Base-by-base conservation (phyloP, 2,113 vertebrate genomes). In the Phrynocephalus versicolor region DNA sequence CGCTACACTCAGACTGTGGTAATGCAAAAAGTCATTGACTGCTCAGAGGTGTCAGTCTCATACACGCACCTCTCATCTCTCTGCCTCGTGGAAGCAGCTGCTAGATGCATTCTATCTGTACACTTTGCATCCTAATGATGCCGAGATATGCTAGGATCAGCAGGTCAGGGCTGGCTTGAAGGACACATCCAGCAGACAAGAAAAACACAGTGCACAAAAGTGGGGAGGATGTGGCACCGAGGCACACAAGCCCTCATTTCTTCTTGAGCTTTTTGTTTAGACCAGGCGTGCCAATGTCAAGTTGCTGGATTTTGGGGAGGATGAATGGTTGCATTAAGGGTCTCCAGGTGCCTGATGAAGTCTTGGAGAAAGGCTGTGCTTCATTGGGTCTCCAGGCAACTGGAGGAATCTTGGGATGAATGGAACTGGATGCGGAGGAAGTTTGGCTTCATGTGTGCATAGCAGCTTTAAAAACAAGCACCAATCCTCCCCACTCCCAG, bases 111-210 rank as follows among this genome's bases (percentile, higher is more conserved):
- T 51, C n/a, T 81, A 7, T 60, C 35, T 57, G 62, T 71, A 90
- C 86, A 72, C 0, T 0, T 82, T 51, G 84, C 0, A 0, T 79
- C 33, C 80, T 77, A 87, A 72, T 1, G 0, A 85, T 35, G 83
- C 73, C 81, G n/a, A 84, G 67, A 83, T 60, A 57, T 86, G 30
- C 25, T 85, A 37, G 51, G 87, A 71, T 64, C 33, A 85, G 77
- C 85, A 45, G 51, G 75, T 37, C 84, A 72, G 84, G 80, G 18
- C 80, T 69, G 15, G 27, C n/a, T 73, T 75, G 65, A 4, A 30
- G 69, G 35, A 30, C 9, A 85, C 13, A n/a, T 83, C 72, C 88
- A 81, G 62, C 55, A 69, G 3, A 5, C 15, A 39, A 67, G 30
- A 8, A 74, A 30, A 55, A 51, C 0, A 51, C 0, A 37, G 37